Percentiles rank a stretch among this genome's conserved stretches.
These are phyloP conservation scores for Drosophila parvula DNA, from an alignment of 1,140 invertebrate genomes.

Conservation along the genomic window DNA sequence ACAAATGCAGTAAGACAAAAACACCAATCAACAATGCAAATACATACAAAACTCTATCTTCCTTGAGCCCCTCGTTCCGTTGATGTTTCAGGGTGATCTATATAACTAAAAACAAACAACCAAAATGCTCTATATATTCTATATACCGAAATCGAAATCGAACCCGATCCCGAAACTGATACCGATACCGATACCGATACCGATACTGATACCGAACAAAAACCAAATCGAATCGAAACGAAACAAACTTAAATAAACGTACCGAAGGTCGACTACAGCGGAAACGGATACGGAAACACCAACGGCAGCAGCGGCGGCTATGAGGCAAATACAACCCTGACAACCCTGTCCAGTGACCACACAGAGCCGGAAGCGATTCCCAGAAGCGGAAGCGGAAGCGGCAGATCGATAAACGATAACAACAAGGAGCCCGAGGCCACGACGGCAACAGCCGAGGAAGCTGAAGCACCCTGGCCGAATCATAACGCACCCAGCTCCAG, in stretches of 20 bases:
- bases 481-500: constrained; percentile 13
- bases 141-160: constrained; percentile 13
- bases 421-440: constrained; percentile 43
- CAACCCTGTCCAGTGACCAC: constrained; percentile 39
- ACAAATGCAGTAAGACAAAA: constrained; percentile 4
- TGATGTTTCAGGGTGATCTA: constrained; percentile 27
- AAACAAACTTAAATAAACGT: constrained; percentile 7
- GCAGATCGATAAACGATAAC: constrained; percentile 33
- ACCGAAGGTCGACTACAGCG: constrained; percentile 71
- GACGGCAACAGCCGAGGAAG: constrained; percentile 37
- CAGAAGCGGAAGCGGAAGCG: constrained; percentile 25
- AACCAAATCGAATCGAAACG: constrained; percentile 22
- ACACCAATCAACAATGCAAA: constrained; percentile 12
- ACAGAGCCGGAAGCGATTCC: constrained; percentile 23
- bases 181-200: no score
- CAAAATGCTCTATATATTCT: constrained; percentile 45
- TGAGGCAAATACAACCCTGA: constrained; percentile 40
- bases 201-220: constrained; percentile 14
- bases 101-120: constrained; percentile 23
- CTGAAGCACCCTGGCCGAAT: constrained; percentile 28
- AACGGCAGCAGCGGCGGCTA: constrained; percentile 36
- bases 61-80: constrained; percentile 23
- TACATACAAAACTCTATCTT: constrained; percentile 3
- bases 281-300: constrained; percentile 47
- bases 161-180: constrained; percentile 2